Evolutionary conservation across 2,797 vertebrate genomes (phyloP), one percentile per base, ranked within the genome.

Genomic region (Phaenicophaeus curvirostris): DNA sequence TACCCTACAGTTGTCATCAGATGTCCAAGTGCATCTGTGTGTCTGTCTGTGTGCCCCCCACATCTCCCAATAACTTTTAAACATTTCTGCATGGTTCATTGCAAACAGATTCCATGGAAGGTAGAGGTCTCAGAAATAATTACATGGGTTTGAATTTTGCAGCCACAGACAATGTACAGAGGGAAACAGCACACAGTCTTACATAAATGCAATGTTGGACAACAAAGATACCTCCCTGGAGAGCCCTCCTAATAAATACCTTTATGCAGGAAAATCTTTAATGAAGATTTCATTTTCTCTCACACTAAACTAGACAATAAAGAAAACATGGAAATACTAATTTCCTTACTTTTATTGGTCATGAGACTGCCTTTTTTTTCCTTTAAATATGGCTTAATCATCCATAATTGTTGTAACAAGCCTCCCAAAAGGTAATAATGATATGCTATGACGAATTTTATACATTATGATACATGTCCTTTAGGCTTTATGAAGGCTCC

Each of bases 371-470:
- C 41, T 37, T 58, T 76, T 46, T 6, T n/a, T 30, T 30, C 51
- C 28, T 51, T 20, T 30, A 19, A 54, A 66, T 73, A 58, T 35
- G 55, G 28, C 65, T 93, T 95, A 92, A 94, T 95, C 57, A 90
- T 85, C 65, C 2, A 2, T 83, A 90, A 80, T 74, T 89, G 63
- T 82, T 90, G 57, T 83, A 95, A 67, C 46, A 87, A 94, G 44
- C 41, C 71, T 96, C 93, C 84, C 78, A 77, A 94, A 93, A 94
- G 83, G 77, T 86, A 94, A 80, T 94, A 93, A 96, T 83, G 80
- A 90, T 74, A 93, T 85, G 71, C 74, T 74, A 25, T 89, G 94
- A 90, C 89, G 89, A 85, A 90, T 96, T 89, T 93, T 94, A 83
- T 85, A 89, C 86, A 80, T 93, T 92, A 87, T 73, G 83, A 85